Evolutionary conservation across 2,888 invertebrate species (phyloP), one percentile per base, ranked within the genome.

Genomic region (Xestia rhomboidea): DNA sequence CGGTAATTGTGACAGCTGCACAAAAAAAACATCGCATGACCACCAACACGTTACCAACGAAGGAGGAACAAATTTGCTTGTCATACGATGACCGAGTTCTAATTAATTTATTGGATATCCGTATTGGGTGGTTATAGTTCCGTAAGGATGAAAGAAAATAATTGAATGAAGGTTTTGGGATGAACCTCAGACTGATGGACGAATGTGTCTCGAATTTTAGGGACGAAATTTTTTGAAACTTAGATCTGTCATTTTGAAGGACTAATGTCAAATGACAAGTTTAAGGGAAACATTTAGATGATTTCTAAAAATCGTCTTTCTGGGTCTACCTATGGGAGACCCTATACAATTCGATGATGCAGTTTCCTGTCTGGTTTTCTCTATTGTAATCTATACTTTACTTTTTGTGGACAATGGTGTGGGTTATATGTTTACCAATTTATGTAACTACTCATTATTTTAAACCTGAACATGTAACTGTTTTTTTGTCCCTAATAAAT

Each of bases 11-110:
- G 80, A 80, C 85, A 76, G 41, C 15, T 41, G 15, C 1, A 57
- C 63, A 77, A 82, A 86, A 82, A 86, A 87, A 79, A 82, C 13
- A 84, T 83, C 54, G 77, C 85, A 83, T 77, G 80, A 30, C 66
- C 54, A 73, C 41, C 18, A 41, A 41, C 66, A 51, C 69, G 71
- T 60, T 69, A 77, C 69, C 69, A 64, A 24, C 66, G 64, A 62
- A 72, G 44, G 70, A 84, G 85, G 85, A 81, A 84, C 63, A 73
- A 21, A 54, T 76, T 71, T 30, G 13, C 68, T 24, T 74, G 73
- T 70, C 63, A 73, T 34, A 73, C 21, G 71, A 60, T 67, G 81
- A 68, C 73, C 73, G 76, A 82, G 67, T 75, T 74, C 18, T n/a
- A 69, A 74, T 68, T 11, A 69, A 85, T 81, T 81, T 85, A 81